Evolutionary conservation across 2,888 invertebrate species (phyloP), one percentile per base, ranked within the genome.

Genomic region (Brenthis hecate): DNA sequence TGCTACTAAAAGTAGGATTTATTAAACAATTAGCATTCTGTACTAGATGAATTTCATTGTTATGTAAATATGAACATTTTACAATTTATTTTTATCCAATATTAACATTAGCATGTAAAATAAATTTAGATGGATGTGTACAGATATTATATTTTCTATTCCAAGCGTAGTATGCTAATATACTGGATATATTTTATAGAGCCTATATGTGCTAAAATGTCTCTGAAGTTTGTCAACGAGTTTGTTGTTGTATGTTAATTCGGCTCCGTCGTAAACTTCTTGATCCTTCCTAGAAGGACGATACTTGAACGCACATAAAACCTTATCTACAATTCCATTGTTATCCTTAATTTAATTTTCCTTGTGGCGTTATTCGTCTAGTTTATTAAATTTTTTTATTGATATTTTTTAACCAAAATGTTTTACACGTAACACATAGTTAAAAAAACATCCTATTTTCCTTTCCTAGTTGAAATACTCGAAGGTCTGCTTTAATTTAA

Each of bases 241-340:
- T 66, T 66, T 69, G 66, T 70, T 72, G 54, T 65, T 61, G 60
- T 67, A 72, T 68, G 65, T 65, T 72, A 73, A 70, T 72, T 56
- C 16, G 23, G n/a, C 56, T 64, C 51, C 65, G 50, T 71, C 70
- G 68, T 74, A 71, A 71, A 68, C 65, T 71, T 71, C 71, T 61
- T 61, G 65, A 70, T 68, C 70, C 69, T 69, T 55, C 66, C 71
- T 60, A 65, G 68, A 65, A 28, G 60, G 36, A 43, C 36, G 36
- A 43, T 60, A 73, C 60, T 69, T 67, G 70, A 72, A 69, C 55
- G 58, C 64, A 50, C 69, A 71, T 74, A 72, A 74, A 74, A 72
- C 54, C 68, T 69, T 71, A 65, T 68, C 55, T 68, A 57, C 62
- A 68, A 68, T 65, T 65, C 65, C 65, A 53, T 68, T 68, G 58